Conservation (phyloP, 2,888 invertebrate genomes). For the Nephrotoma flavescens region DNA sequence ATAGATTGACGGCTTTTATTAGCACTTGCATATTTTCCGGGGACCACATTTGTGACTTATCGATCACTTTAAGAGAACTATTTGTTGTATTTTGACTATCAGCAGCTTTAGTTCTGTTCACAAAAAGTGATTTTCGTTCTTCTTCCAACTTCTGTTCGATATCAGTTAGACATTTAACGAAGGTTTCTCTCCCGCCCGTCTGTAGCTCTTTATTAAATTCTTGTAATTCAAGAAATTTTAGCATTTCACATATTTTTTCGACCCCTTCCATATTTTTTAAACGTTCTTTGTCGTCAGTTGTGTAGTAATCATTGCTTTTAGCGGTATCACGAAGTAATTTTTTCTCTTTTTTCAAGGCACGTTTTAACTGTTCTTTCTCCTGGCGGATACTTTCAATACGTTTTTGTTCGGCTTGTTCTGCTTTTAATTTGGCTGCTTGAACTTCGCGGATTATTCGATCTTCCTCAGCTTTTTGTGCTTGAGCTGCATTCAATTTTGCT, state of each 20-base stretch:
- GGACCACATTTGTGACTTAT: constrained; percentile 47
- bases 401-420: constrained; percentile 69
- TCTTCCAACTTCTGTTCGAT: constrained; percentile 64
- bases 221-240: constrained; percentile 57
- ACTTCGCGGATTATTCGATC: constrained; percentile 60
- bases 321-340: constrained; percentile 65
- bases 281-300: constrained; percentile 49
- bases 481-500: constrained; percentile 71
- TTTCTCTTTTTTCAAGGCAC: constrained; percentile 72
- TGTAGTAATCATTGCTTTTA: constrained; percentile 70
- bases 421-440: constrained; percentile 57
- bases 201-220: constrained; percentile 57
- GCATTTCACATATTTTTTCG: constrained; percentile 77
- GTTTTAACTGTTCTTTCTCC: constrained; percentile 73
- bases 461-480: constrained; percentile 71
- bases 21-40: constrained; percentile 74
- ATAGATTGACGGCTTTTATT: constrained; percentile 93
- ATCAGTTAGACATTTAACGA: constrained; percentile 49
- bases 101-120: constrained; percentile 27
- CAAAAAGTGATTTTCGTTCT: constrained; percentile 50
- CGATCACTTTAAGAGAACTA: constrained; percentile 11
- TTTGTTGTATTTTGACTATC: constrained; percentile 25
- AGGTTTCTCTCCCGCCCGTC: constrained; percentile 46
- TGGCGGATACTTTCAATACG: constrained; percentile 68
- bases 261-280: constrained; percentile 79